Base-by-base conservation (phyloP, 2,888 invertebrate genomes). In the Mythimna vitellina region DNA sequence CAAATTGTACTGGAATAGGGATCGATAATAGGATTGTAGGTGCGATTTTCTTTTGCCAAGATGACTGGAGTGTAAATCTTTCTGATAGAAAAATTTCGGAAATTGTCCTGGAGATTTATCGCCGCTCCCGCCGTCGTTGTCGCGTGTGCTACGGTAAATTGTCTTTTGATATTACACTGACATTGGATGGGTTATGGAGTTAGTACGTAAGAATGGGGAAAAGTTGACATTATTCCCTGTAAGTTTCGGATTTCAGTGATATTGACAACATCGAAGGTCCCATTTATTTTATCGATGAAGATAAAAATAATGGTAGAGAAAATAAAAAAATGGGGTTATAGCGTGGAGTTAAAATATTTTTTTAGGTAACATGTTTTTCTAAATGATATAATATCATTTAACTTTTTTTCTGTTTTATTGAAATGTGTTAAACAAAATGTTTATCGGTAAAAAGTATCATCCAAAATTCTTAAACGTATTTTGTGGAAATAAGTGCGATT, bases 11-110 rank as follows among this genome's bases (percentile, higher is more conserved):
- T 92, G 93, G 86, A 93, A 95, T 93, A 93, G 93, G 94, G 94
- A 95, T 95, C 95, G 93, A 95, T 96, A 95, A 95, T 95, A 90
- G 92, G 91, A 95, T 95, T 94, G 93, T 92, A 94, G 94, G 94
- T 93, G 94, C 91, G 93, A 95, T 95, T 93, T 94, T 94, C 94
- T 94, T 92, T 89, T 76, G 78, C 84, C 90, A 89, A 92, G 93
- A 94, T 91, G 93, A 93, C 92, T 91, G 89, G 88, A 91, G 91
- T 93, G 93, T 94, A 94, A 93, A 93, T 95, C 94, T 94, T 92
- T 88, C 90, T 92, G 94, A 95, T 95, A 92, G 94, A 94, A 95
- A 95, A 94, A 92, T 94, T 96, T 95, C 92, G 94, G 94, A 95
- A 94, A 96, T 96, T 96, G 95, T 94, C 91, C 89, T 85, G 53